These are phyloP conservation scores for Trichogramma evanescens DNA, from an alignment of 2,888 invertebrate species.

Conservation along the genomic window DNA sequence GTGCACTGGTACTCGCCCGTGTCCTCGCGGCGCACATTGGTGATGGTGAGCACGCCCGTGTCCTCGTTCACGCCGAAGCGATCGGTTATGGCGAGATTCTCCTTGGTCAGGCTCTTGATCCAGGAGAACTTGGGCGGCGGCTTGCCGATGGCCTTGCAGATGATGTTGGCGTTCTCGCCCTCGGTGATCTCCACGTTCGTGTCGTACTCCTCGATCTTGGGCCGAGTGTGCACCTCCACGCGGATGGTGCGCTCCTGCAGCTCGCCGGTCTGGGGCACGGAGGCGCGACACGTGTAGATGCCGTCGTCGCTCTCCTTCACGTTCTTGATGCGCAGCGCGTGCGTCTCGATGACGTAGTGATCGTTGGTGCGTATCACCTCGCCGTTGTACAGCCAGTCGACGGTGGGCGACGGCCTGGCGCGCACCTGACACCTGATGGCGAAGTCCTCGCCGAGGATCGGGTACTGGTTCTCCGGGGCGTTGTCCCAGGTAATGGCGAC, in stretches of 20 bases:
- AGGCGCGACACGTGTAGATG: slow-evolving; percentile 79
- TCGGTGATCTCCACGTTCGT: slow-evolving; percentile 65
- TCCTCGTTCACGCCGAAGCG: slow-evolving; percentile 63
- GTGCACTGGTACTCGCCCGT: slow-evolving; percentile 74
- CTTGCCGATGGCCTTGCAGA: slow-evolving; percentile 75
- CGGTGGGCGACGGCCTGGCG: slow-evolving; percentile 76
- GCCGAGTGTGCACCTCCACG: slow-evolving; percentile 72
- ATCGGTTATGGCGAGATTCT: slow-evolving; percentile 64
- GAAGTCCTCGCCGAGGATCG: slow-evolving; percentile 68
- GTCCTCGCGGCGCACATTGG: slow-evolving; percentile 68
- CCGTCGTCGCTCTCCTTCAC: slow-evolving; percentile 80
- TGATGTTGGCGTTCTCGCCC: slow-evolving; percentile 68
- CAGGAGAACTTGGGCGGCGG: slow-evolving; percentile 78
- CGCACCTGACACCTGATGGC: slow-evolving; percentile 76
- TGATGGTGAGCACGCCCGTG: slow-evolving; percentile 67
- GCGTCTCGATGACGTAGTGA: slow-evolving; percentile 66
- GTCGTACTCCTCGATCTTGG: slow-evolving; percentile 61
- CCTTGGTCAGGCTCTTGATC: slow-evolving; percentile 68
- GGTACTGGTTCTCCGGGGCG: slow-evolving; percentile 76
- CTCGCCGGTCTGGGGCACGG: slow-evolving; percentile 68
- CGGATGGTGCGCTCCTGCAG: slow-evolving; percentile 69
- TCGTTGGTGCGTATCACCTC: slow-evolving; percentile 62
- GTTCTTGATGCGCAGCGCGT: slow-evolving; percentile 70
- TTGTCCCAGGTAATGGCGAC: slow-evolving; percentile 82
- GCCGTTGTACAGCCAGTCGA: slow-evolving; percentile 79